A percentile compares a stretch with the other conserved stretches of the same genome.
These are phyloP conservation scores for Montipora cactus DNA, from an alignment of 64 coral and sea anemone genomes.

Conservation along the genomic window DNA sequence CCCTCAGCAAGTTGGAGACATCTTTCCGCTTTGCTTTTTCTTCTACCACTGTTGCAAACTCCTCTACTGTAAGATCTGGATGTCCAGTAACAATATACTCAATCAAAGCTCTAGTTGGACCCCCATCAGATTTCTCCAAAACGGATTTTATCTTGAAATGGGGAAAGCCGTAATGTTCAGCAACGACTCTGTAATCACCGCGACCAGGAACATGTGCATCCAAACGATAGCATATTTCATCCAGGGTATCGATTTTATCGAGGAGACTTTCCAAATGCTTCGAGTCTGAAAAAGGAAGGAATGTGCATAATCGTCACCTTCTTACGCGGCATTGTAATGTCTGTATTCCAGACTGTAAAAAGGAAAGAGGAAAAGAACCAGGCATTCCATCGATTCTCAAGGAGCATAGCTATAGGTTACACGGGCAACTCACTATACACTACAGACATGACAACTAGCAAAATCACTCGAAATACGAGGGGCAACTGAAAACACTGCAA, in stretches of 20 bases:
- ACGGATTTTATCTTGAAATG: background rate
- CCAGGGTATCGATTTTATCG: background rate
- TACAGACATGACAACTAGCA: too few relatives aligned
- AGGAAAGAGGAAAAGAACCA: too few relatives aligned
- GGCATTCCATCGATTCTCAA: too few relatives aligned
- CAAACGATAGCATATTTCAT: background rate
- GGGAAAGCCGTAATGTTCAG: background rate
- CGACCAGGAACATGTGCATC: background rate
- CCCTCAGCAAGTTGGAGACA: background rate
- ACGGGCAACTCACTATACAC: too few relatives aligned
- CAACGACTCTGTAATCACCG: background rate
- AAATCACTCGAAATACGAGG: too few relatives aligned
- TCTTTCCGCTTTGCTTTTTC: background rate
- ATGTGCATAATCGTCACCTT: too few relatives aligned
- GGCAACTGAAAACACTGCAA: too few relatives aligned
- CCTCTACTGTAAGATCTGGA: too few relatives aligned
- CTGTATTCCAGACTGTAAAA: too few relatives aligned
- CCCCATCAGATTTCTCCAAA: background rate
- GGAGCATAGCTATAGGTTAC: too few relatives aligned
- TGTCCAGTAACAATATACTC: background rate
- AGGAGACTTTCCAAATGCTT: background rate
- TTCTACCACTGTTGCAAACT: too few relatives aligned
- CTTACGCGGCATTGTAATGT: too few relatives aligned
- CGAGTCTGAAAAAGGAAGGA: background rate
- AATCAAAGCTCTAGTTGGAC: background rate